A percentile compares a stretch with the other conserved stretches of the same genome.
phyloP scores from a whole-genome alignment of 1,140 invertebrate species.

The Drosophila pseudoobscura region DNA sequence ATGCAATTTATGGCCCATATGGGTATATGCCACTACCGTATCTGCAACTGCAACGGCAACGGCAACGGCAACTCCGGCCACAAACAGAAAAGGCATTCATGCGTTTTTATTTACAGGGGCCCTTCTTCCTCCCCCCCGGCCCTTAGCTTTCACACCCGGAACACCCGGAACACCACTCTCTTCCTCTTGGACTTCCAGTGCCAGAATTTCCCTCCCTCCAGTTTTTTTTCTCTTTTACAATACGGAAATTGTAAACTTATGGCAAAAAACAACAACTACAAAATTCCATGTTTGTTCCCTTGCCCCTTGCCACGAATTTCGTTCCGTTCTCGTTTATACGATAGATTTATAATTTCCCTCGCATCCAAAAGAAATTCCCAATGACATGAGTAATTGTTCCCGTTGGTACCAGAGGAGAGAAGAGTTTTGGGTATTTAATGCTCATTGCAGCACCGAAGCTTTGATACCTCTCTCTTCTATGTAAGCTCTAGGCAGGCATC shows the following conservation, averaged over 20 bases:
- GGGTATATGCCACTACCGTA: conserved; percentile 38
- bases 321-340: conserved; percentile 11
- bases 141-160: no score
- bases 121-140: neutral
- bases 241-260: conserved; percentile 76
- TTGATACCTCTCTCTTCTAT: conserved; percentile 7
- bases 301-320: neutral
- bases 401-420: conserved; percentile 27
- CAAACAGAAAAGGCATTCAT: conserved; percentile 49
- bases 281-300: conserved; percentile 12
- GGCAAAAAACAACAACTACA: conserved; percentile 20
- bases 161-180: no score
- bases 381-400: conserved; percentile 39
- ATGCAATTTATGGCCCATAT: conserved; percentile 61
- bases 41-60: conserved; percentile 43
- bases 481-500: neutral
- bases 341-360: conserved; percentile 67
- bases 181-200: no score
- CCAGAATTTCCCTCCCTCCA: conserved; percentile 6
- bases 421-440: conserved; percentile 17
- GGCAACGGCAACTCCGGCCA: conserved; percentile 54
- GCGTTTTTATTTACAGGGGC: conserved; percentile 61
- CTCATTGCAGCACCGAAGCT: neutral
- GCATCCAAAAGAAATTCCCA: conserved; percentile 5
- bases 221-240: conserved; percentile 13